Conservation (phyloP, 2,113 vertebrate genomes). For the Caranx ignobilis region DNA sequence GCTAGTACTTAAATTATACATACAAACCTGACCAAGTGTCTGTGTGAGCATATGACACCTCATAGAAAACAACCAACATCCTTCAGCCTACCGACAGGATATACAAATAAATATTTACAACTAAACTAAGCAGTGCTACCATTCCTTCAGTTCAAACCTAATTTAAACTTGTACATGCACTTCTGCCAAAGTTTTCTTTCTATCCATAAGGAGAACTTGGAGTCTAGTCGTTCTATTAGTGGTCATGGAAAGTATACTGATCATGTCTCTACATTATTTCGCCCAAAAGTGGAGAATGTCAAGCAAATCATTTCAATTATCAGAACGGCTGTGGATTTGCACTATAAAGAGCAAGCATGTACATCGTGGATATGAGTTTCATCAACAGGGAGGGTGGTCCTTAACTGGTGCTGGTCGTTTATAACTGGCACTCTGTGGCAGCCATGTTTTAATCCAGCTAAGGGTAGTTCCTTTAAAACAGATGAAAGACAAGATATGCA, state of each 20-base stretch:
- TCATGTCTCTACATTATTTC: constrained; percentile 64
- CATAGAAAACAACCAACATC: background rate
- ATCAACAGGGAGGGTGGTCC: constrained; percentile 73
- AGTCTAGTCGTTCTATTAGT: constrained; percentile 41
- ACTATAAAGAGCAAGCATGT: constrained; percentile 70
- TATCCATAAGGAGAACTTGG: background rate
- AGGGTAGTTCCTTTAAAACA: constrained; percentile 75
- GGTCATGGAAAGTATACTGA: constrained; percentile 50
- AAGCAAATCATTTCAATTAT: constrained; percentile 78
- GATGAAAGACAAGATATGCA: constrained; percentile 83
- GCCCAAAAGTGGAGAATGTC: constrained; percentile 63
- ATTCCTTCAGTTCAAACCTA: background rate
- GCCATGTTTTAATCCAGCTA: constrained; percentile 73
- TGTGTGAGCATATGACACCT: too few relatives aligned
- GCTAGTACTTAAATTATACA: too few relatives aligned
- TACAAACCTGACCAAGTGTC: too few relatives aligned
- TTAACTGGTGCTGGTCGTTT: constrained; percentile 64
- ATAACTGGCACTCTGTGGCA: constrained; percentile 57
- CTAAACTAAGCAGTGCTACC: background rate
- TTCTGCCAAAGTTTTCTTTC: constrained; percentile 5
- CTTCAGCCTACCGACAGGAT: background rate
- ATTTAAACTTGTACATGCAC: background rate
- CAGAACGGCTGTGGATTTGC: constrained; percentile 59
- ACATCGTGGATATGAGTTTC: constrained; percentile 52
- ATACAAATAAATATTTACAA: background rate